Conservation (phyloP, 2,113 vertebrate genomes). For the mouse (Mus musculus) region DNA sequence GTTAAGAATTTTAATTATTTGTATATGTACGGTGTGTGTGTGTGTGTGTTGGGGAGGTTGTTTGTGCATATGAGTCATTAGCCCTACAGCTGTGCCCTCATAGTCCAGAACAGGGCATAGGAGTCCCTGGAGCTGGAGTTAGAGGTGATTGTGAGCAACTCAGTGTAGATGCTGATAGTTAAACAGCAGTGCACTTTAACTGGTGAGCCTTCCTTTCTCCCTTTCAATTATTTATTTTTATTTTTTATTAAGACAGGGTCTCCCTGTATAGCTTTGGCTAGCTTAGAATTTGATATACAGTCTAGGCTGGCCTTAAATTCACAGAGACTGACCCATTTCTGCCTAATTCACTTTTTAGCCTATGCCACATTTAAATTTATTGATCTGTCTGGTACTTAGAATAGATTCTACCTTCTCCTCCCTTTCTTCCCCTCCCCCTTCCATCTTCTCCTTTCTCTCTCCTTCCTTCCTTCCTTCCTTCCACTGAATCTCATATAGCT, state of each 20-base stretch:
- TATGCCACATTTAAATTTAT: conserved; percentile 10
- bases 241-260: not conserved
- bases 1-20: not conserved
- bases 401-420: not conserved
- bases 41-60: not conserved
- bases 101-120: not conserved
- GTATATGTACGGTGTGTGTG: not conserved
- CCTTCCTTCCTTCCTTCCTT: not conserved
- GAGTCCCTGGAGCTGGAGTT: not conserved
- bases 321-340: not conserved
- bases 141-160: not conserved
- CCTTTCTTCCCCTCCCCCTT: not conserved
- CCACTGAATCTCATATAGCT: not conserved
- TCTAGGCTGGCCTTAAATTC: not conserved
- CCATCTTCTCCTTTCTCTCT: accelerated
- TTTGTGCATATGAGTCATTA: not conserved
- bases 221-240: not conserved
- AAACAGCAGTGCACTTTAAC: not conserved
- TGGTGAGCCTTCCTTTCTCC: not conserved
- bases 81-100: not conserved
- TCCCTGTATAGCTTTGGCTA: not conserved
- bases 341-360: not conserved
- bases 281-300: not conserved
- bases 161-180: not conserved
- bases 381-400: conserved; percentile 25